Evolutionary conservation across 2,888 invertebrate genomes (phyloP).

Genomic region (Cabera pusaria): DNA sequence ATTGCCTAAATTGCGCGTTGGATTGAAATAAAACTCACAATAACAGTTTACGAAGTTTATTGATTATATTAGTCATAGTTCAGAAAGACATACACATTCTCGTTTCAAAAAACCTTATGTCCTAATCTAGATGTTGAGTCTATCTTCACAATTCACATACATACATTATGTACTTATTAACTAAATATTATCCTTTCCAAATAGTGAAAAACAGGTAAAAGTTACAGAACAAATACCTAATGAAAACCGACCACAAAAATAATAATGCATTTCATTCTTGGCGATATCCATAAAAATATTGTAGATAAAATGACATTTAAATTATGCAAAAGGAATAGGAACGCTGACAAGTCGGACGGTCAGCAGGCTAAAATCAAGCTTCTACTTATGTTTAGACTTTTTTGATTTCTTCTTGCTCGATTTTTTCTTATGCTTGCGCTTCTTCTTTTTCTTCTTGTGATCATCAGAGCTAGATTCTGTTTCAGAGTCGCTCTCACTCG

Average conservation of each 20-base stretch:
- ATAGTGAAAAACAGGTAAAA: slow-evolving; percentile 29
- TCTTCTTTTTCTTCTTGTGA: slow-evolving; percentile 86
- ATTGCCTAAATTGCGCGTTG: no score
- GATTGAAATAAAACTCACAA: slow-evolving; percentile 10
- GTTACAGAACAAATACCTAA: slow-evolving; percentile 36
- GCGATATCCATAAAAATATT: no score
- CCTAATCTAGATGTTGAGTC: slow-evolving; percentile 33
- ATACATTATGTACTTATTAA: slow-evolving; percentile 25
- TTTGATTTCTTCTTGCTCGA: slow-evolving; percentile 87
- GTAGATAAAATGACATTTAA: no score
- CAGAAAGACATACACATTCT: slow-evolving; percentile 23
- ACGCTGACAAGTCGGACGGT: no score
- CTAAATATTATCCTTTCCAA: slow-evolving; percentile 18
- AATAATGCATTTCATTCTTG: no score
- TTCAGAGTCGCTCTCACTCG: slow-evolving; percentile 85
- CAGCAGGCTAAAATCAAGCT: slow-evolving; percentile 12
- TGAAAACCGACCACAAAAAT: no score
- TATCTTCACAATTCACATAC: no score
- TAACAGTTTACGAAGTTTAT: slow-evolving; percentile 24
- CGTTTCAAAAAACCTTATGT: slow-evolving; percentile 20
- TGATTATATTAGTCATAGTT: slow-evolving; percentile 26
- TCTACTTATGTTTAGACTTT: slow-evolving; percentile 83
- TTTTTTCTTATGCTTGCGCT: slow-evolving; percentile 87
- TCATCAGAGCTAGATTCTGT: slow-evolving; percentile 87
- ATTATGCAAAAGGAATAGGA: no score